Evolutionary conservation across 2,797 vertebrate genomes (phyloP).

Genomic region (Pempheris klunzingeri): DNA sequence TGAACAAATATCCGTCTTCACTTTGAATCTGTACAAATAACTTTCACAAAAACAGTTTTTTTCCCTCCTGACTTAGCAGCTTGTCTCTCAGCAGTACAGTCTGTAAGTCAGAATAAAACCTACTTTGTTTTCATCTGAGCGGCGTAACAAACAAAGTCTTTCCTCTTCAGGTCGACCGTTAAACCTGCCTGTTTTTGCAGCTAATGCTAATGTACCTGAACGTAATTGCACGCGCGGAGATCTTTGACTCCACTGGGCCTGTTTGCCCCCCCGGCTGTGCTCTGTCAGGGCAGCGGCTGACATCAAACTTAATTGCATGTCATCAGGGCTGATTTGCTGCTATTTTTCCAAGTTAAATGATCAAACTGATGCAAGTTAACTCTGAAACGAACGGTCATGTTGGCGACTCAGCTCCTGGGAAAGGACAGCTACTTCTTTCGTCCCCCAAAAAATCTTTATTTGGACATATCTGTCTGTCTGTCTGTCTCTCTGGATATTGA

Average conservation of each 20-base stretch:
- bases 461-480: conserved; percentile 24
- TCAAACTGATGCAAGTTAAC: conserved; percentile 28
- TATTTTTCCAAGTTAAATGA: conserved; percentile 40
- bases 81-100: no score
- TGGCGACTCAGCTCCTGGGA: conserved; percentile 38
- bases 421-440: conserved; percentile 30
- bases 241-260: conserved; percentile 40
- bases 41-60: neutral
- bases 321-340: conserved; percentile 34
- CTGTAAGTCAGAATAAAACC: conserved; percentile 2
- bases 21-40: neutral
- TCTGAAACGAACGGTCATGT: conserved; percentile 9
- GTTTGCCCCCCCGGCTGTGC: conserved; percentile 30
- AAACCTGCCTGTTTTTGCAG: conserved; percentile 35
- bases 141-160: conserved; percentile 13
- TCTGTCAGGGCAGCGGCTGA: conserved; percentile 28
- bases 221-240: conserved; percentile 36
- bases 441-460: conserved; percentile 13
- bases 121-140: conserved; percentile 25
- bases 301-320: conserved; percentile 57
- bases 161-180: conserved; percentile 26
- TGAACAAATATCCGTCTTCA: neutral
- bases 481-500: conserved; percentile 51
- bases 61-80: no score
- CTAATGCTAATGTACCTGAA: conserved; percentile 51